Evolutionary conservation across 2,888 invertebrate species (phyloP).

Genomic region (Lissonota sp.): DNA sequence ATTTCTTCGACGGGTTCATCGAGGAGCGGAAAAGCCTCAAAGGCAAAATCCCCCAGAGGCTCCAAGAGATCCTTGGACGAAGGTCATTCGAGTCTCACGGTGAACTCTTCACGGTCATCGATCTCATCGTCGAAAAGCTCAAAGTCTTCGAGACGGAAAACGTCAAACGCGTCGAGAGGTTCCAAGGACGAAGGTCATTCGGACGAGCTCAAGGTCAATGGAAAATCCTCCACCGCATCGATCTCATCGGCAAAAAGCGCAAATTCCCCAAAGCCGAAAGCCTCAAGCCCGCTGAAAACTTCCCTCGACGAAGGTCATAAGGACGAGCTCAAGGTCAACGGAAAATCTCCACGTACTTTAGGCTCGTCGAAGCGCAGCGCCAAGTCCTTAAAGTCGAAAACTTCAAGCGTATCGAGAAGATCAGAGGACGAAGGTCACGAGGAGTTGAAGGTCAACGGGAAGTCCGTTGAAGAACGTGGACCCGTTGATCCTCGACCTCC

Average conservation of each 20-base stretch:
- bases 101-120: neutral
- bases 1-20: neutral
- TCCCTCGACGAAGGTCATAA: conserved; percentile 3
- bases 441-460: conserved; percentile 42
- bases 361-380: conserved; percentile 9
- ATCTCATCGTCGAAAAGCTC: conserved; percentile 22
- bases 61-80: conserved; percentile 11
- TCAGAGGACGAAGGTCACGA: conserved; percentile 12
- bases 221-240: conserved; percentile 13
- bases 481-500: conserved; percentile 50
- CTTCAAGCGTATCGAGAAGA: conserved; percentile 4
- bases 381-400: conserved; percentile 28
- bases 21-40: neutral
- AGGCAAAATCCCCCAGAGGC: conserved; percentile 7
- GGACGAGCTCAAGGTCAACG: neutral
- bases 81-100: neutral
- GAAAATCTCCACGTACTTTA: conserved; percentile 16
- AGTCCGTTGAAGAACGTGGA: conserved; percentile 25
- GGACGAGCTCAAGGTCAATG: neutral
- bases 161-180: conserved; percentile 9
- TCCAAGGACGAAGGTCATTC: conserved; percentile 4
- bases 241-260: conserved; percentile 11
- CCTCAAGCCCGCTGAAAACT: conserved; percentile 7
- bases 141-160: conserved; percentile 6
- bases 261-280: conserved; percentile 12